Conservation (phyloP, 2,888 invertebrate species). For the Hipparchia sbordonii region DNA sequence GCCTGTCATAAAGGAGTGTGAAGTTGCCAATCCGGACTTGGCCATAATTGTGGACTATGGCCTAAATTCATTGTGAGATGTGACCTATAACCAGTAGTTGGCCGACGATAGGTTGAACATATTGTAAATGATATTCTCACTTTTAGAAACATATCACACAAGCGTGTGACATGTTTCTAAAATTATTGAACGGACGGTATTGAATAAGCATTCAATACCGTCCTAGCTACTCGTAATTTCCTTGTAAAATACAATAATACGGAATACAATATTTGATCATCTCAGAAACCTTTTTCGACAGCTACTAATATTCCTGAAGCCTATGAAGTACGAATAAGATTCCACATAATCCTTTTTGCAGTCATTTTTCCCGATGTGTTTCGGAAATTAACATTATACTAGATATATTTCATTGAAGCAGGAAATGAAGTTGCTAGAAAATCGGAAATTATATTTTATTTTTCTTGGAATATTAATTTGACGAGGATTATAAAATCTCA, state of each 20-base stretch:
- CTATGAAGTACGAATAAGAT: background rate
- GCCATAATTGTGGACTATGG: too few relatives aligned
- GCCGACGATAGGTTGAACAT: too few relatives aligned
- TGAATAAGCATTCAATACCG: background rate
- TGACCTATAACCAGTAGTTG: too few relatives aligned
- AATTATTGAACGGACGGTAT: too few relatives aligned
- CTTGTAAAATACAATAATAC: background rate
- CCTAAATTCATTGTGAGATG: too few relatives aligned
- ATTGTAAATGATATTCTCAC: too few relatives aligned
- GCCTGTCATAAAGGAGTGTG: too few relatives aligned
- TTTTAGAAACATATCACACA: too few relatives aligned
- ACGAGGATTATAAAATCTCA: too few relatives aligned
- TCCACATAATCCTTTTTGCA: background rate
- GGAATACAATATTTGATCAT: slow-evolving; percentile 3
- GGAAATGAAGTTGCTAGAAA: background rate
- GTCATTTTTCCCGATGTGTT: background rate
- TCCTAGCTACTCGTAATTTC: background rate
- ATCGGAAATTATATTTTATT: background rate
- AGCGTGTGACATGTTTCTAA: too few relatives aligned
- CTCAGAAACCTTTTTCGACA: background rate
- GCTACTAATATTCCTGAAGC: background rate
- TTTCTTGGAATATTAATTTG: too few relatives aligned
- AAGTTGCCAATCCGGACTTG: too few relatives aligned
- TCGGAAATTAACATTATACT: background rate
- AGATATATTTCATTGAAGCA: background rate